Percentiles rank a stretch among this genome's conserved stretches.
Conservation (phyloP, 2,797 vertebrate genomes). For the Hippoglossus hippoglossus region DNA sequence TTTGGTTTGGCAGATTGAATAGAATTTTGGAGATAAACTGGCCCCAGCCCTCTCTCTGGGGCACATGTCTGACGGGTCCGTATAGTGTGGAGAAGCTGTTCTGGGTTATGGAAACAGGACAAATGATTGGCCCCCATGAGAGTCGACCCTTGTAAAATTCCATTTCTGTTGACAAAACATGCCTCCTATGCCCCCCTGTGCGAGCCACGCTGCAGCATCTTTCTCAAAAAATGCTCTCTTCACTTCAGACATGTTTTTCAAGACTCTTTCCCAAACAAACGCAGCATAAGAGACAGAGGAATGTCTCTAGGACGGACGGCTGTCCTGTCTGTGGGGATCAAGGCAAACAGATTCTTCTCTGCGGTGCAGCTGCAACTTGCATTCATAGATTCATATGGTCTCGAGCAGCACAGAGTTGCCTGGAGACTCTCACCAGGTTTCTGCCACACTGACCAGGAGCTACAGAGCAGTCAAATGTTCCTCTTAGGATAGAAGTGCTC, state of each 20-base stretch:
- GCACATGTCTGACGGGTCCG: constrained; percentile 5
- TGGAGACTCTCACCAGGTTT: no score
- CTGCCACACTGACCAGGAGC: no score
- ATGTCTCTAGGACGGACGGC: no score
- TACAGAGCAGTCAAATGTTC: no score
- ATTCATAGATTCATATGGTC: no score
- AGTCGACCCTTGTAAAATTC: constrained; percentile 39
- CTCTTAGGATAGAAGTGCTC: no score
- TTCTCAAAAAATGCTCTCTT: constrained; percentile 7
- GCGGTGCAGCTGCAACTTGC: no score
- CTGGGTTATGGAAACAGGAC: constrained; percentile 32
- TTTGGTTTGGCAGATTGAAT: no score
- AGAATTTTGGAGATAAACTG: neutral
- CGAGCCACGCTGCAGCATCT: constrained; percentile 5
- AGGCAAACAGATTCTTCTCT: no score
- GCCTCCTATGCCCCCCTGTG: constrained; percentile 1
- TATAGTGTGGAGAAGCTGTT: neutral
- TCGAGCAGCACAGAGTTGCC: no score
- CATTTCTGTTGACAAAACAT: constrained; percentile 57
- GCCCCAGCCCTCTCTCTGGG: constrained; percentile 3
- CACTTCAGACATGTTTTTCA: constrained; percentile 23
- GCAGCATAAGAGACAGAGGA: constrained; percentile 24
- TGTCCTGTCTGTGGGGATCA: no score
- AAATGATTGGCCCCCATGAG: constrained; percentile 7
- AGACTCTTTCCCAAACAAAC: constrained; percentile 44